Percentiles rank a stretch among this genome's conserved stretches.
Conservation (phyloP, 1,140 invertebrate species). For the Drosophila biarmipes region DNA sequence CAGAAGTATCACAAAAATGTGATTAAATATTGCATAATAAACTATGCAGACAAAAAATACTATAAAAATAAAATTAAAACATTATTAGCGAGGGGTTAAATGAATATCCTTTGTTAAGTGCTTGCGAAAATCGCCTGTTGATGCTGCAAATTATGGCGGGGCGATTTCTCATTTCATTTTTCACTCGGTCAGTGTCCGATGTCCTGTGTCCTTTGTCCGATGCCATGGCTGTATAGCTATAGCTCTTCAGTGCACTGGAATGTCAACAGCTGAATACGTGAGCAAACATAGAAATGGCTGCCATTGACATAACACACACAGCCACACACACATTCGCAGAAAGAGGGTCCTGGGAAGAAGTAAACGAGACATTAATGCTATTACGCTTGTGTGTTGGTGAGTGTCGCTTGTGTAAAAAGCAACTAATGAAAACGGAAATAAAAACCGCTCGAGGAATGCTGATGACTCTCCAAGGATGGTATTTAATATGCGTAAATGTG, state of each 20-base stretch:
- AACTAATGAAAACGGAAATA: slow-evolving; percentile 83
- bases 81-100: slow-evolving; percentile 25
- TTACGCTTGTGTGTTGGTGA: slow-evolving; percentile 61
- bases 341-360: slow-evolving; percentile 49
- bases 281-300: slow-evolving; percentile 82
- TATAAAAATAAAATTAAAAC: slow-evolving; percentile 12
- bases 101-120: slow-evolving; percentile 25
- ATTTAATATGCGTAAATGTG: slow-evolving; percentile 73
- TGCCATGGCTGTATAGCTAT: slow-evolving; percentile 32
- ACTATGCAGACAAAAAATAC: not conserved
- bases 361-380: slow-evolving; percentile 82
- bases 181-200: slow-evolving; percentile 41
- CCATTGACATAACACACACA: slow-evolving; percentile 70
- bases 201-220: slow-evolving; percentile 22
- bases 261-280: slow-evolving; percentile 82
- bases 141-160: slow-evolving; percentile 76
- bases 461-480: slow-evolving; percentile 83
- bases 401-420: slow-evolving; percentile 81
- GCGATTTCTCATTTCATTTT: slow-evolving; percentile 71
- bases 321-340: slow-evolving; percentile 14
- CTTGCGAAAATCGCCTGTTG: slow-evolving; percentile 62
- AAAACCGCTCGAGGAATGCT: slow-evolving; percentile 83
- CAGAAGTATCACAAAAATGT: no score
- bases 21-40: not conserved
- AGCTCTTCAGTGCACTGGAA: slow-evolving; percentile 59